phyloP scores from a whole-genome alignment of 2,797 vertebrate species.

The Amblyraja radiata region DNA sequence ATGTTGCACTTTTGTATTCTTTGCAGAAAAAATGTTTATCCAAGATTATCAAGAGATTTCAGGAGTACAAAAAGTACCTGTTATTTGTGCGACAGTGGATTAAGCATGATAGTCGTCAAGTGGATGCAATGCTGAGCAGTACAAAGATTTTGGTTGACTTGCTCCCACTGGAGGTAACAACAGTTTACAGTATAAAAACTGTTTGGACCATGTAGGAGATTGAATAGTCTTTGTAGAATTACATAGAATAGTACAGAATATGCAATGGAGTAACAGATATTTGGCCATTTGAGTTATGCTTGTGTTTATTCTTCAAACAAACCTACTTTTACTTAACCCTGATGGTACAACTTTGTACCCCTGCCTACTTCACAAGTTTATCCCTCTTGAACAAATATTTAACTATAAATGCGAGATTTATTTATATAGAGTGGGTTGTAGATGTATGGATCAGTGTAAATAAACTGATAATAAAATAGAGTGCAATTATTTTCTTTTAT shows the following conservation, averaged over 20 bases:
- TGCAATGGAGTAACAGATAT: background rate
- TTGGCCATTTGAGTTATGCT: background rate
- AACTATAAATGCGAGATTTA: background rate
- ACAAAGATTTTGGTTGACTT: conserved; percentile 19
- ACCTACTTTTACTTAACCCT: background rate
- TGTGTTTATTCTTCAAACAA: background rate
- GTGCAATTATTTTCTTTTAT: background rate
- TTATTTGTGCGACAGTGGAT: conserved; percentile 23
- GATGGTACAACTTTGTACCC: background rate
- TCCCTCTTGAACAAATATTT: background rate
- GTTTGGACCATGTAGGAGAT: too few species aligned
- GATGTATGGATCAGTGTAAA: background rate
- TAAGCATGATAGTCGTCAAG: background rate
- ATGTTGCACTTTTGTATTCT: background rate
- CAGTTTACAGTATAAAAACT: background rate
- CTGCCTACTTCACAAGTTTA: background rate
- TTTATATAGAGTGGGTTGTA: background rate
- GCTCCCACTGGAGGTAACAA: conserved; percentile 25
- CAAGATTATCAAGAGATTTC: conserved; percentile 19
- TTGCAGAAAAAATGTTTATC: conserved; percentile 31
- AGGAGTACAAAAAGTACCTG: conserved; percentile 25
- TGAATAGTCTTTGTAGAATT: background rate
- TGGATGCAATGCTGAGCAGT: conserved; percentile 29
- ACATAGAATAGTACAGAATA: background rate
- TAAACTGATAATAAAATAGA: background rate